Base-by-base conservation (phyloP, 1,140 invertebrate genomes). In the Ladona fulva region DNA sequence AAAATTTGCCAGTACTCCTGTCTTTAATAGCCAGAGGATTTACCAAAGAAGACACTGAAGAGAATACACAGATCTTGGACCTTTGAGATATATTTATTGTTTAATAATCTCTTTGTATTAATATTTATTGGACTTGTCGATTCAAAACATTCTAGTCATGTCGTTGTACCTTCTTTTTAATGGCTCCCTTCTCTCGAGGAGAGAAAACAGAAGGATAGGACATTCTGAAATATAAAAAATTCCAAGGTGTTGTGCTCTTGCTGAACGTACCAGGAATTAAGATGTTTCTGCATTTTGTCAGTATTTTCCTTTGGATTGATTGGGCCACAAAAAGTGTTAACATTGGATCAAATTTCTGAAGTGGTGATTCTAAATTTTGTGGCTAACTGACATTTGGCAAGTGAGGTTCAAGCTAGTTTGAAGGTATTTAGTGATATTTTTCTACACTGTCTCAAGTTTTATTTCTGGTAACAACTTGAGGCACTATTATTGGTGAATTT, bases 61-160 rank as follows among this genome's bases (percentile, higher is more conserved):
- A 19, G 52, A 37, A 66, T 66, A 66, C 52, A 66, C 14, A 22
- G n/a, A 66, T 22, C 52, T 66, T 66, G 52, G n/a, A 66, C 52
- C 52, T 66, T 66, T 66, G 52, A 66, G 52, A 66, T 66, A 66
- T 66, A 66, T 66, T 66, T 66, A 66, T 66, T 66, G 52, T 66
- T 66, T 66, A 66, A 19, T 66, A 66, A 66, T 22, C 14, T 66
- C 52, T 66, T 66, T 66, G 16, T 66, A 66, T 66, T 66, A 22
- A 66, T 66, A 66, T 66, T 66, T 66, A 66, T 66, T 66, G 52
- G 52, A 66, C 52, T 66, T 66, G n/a, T 37, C 29, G n/a, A 66
- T 66, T 66, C 52, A 66, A 66, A 66, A 66, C 52, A 66, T 66
- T 66, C 52, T 66, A 66, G 52, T 66, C 52, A 66, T 66, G 52